Evolutionary conservation across 2,888 invertebrate species (phyloP), one percentile per base, ranked within the genome.

Genomic region (Synergus japonicus): DNA sequence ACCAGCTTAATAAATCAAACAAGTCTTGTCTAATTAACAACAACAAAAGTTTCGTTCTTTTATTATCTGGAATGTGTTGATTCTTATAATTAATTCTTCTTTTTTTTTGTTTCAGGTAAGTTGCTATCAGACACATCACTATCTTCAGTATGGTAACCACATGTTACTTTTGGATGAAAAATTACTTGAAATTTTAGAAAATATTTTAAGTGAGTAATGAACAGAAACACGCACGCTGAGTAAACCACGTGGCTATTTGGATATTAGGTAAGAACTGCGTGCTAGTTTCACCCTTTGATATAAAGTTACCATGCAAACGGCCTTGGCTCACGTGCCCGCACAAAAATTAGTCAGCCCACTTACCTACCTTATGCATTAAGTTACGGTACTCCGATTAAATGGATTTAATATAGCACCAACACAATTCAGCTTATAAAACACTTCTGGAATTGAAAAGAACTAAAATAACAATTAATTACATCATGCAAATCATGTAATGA

Each of bases 341-440:
- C 44, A 67, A 22, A 46, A 67, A 44, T 67, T 67, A 46, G 22
- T 67, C 67, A 67, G 46, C 67, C 67, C 66, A 66, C 66, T 66
- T 66, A 22, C 41, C n/a, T 67, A 67, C 43, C 10, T 67, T 46
- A 29, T 46, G 12, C 44, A 22, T 22, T 60, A 15, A 49, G 8
- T 44, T 66, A 43, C 43, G 66, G 43, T 43, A n/a, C 41, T 41
- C 41, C n/a, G 43, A 66, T 66, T 44, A 44, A 66, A 66, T 66
- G 12, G 9, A 44, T 66, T 66, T 7, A 49, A 49, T 49, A 15
- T 49, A 15, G 15, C 13, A 49, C 15, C 49, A 15, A 15, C 49
- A 49, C 49, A 5, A 49, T 15, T 49, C 8, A 15, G 2, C 49
- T 49, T 49, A 49, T n/a, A 49, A 15, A n/a, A 49, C n/a, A n/a